phyloP scores from a whole-genome alignment of 2,113 vertebrate species.

The Festucalex cinctus region DNA sequence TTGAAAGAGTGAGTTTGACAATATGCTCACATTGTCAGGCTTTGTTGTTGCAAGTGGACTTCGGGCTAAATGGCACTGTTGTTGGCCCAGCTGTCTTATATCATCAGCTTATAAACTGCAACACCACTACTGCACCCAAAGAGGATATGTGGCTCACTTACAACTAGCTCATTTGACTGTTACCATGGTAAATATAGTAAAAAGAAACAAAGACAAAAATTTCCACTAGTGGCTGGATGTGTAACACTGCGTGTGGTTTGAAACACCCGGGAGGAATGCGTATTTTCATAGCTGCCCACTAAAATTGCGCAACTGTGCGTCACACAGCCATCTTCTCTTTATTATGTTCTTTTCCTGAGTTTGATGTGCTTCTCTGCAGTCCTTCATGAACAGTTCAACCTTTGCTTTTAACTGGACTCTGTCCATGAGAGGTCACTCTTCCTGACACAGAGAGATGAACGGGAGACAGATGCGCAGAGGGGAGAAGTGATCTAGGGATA shows the following conservation, averaged over 20 bases:
- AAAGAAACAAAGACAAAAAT: slow-evolving; percentile 62
- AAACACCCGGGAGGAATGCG: slow-evolving; percentile 24
- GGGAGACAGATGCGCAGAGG: slow-evolving; percentile 67
- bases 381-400: slow-evolving; percentile 6
- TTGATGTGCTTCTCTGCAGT: slow-evolving; percentile 8
- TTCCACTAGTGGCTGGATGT: slow-evolving; percentile 35
- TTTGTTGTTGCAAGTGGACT: slow-evolving; percentile 21
- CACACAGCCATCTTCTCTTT: slow-evolving; percentile 4
- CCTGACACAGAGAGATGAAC: slow-evolving; percentile 53
- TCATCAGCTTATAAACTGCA: slow-evolving; percentile 36
- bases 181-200: slow-evolving; percentile 49
- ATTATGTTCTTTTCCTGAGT: neutral
- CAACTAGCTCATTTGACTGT: slow-evolving; percentile 56
- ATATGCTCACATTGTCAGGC: slow-evolving; percentile 11
- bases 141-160: slow-evolving; percentile 45
- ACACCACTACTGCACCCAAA: slow-evolving; percentile 15
- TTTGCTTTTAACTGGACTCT: slow-evolving; percentile 9
- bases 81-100: slow-evolving; percentile 42
- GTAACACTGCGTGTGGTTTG: slow-evolving; percentile 47
- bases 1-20: slow-evolving; percentile 4
- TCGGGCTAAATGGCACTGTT: slow-evolving; percentile 29
- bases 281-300: slow-evolving; percentile 34
- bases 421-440: slow-evolving; percentile 21
- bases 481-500: slow-evolving; percentile 50
- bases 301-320: slow-evolving; percentile 37